Evolutionary conservation across 2,888 invertebrate species (phyloP).

Genomic region (Spisula subtruncata): DNA sequence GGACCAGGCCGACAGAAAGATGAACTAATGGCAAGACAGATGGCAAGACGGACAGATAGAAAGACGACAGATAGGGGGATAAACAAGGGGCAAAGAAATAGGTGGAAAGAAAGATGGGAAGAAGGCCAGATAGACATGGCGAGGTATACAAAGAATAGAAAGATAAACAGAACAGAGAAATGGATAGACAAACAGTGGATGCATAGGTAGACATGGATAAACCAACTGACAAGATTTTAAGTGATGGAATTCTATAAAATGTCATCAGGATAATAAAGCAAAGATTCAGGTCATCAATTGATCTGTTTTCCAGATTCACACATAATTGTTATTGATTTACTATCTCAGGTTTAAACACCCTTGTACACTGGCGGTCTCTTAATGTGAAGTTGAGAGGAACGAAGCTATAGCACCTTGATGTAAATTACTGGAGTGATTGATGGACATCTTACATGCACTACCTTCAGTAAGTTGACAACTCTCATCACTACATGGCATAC

Average conservation of each 20-base stretch:
- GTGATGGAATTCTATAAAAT: not conserved
- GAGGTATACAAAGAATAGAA: too few species aligned
- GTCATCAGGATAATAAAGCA: constrained; percentile 6
- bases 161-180: too few species aligned
- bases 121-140: too few species aligned
- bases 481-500: not conserved
- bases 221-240: too few species aligned
- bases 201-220: too few species aligned
- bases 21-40: not conserved
- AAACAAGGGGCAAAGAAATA: too few species aligned
- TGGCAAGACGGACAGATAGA: too few species aligned
- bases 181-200: too few species aligned
- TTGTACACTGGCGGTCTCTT: not conserved
- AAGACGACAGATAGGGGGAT: too few species aligned
- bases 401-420: not conserved
- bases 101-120: too few species aligned
- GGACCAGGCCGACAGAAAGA: not conserved
- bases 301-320: not conserved
- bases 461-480: not conserved
- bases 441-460: not conserved
- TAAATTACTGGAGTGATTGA: constrained; percentile 8
- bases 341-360: constrained; percentile 10
- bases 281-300: not conserved
- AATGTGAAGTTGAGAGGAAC: not conserved
- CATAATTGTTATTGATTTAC: not conserved